phyloP scores from a whole-genome alignment of 2,113 vertebrate genomes.

The Falcunculus frontatus region DNA sequence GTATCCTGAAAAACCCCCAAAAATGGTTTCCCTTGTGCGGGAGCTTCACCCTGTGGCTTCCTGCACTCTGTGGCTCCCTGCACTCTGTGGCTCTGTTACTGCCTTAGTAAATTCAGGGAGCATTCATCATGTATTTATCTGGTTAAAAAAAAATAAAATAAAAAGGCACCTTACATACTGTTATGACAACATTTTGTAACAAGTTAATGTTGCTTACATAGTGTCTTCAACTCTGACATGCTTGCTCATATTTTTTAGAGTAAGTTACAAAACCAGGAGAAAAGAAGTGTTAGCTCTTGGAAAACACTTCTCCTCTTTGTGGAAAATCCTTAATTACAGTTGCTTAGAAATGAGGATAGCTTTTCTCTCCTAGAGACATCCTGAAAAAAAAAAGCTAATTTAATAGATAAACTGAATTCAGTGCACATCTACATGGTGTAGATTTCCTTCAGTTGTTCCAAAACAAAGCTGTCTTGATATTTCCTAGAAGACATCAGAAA shows the following conservation, averaged over 20 bases:
- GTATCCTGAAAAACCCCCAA: not conserved
- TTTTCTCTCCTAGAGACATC: not conserved
- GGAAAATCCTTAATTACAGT: not conserved
- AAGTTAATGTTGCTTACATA: not conserved
- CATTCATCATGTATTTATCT: fast-evolving
- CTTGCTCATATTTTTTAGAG: not conserved
- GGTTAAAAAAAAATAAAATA: not conserved
- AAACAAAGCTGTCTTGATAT: not conserved
- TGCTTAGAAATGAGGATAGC: not conserved
- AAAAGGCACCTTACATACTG: not conserved
- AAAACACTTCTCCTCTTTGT: not conserved
- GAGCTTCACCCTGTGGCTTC: too few species aligned
- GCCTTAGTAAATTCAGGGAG: not conserved
- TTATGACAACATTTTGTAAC: not conserved
- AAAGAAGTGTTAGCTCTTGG: not conserved
- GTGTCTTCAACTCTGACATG: not conserved
- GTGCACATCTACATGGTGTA: not conserved
- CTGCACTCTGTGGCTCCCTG: not conserved
- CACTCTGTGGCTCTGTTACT: not conserved
- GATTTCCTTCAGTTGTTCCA: not conserved
- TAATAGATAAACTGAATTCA: not conserved
- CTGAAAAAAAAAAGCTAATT: not conserved
- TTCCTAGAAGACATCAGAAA: not conserved
- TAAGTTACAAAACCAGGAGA: not conserved
- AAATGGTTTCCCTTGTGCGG: not conserved